A percentile compares a stretch with the other conserved stretches of the same genome.
phyloP scores from a whole-genome alignment of 2,888 invertebrate genomes.

The Nephrotoma guestfalica region DNA sequence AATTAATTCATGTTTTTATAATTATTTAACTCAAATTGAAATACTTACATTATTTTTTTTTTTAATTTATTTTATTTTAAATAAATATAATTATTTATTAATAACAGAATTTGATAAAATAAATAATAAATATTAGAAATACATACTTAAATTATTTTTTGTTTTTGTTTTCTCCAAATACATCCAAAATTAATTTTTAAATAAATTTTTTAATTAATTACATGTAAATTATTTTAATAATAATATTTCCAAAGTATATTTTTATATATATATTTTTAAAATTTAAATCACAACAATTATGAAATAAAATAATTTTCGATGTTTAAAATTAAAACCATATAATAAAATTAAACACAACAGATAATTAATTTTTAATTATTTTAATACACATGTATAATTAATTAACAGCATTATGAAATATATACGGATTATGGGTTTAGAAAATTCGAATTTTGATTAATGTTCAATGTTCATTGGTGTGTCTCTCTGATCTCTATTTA shows the following conservation, averaged over 20 bases:
- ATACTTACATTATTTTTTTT: not conserved
- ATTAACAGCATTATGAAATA: not conserved
- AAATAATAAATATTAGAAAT: not conserved
- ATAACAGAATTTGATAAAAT: not conserved
- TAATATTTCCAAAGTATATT: not conserved
- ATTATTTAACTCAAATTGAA: not conserved
- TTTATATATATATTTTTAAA: not conserved
- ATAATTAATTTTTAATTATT: not conserved
- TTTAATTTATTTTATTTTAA: not conserved
- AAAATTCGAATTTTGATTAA: not conserved
- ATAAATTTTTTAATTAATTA: not conserved
- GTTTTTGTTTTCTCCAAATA: not conserved
- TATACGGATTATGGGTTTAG: not conserved
- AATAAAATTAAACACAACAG: no score
- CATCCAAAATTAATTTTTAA: not conserved
- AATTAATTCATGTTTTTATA: not conserved
- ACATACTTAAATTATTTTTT: no score
- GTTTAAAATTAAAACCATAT: no score
- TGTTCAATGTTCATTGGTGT: not conserved
- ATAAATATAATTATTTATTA: not conserved
- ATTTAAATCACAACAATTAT: not conserved
- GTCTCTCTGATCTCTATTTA: not conserved
- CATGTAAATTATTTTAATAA: not conserved
- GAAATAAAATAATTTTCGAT: no score
- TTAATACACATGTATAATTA: not conserved